Base-by-base conservation (phyloP, 2,113 vertebrate species). In the Dermatemys mawii region DNA sequence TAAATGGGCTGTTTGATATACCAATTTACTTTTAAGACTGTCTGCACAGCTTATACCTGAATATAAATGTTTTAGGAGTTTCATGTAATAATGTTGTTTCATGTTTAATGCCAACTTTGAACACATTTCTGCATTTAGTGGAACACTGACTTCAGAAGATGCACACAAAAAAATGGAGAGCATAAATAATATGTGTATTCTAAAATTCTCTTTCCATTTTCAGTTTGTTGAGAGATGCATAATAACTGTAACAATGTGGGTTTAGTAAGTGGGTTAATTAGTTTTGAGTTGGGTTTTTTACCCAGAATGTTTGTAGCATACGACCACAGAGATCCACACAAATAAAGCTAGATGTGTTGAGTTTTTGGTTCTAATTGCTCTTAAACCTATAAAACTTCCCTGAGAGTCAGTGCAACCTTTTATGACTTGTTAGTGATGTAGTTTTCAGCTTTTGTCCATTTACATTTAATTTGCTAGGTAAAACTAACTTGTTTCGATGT, bases 401-500 rank as follows among this genome's bases (percentile, higher is more conserved):
- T 41, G 83, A 49, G 53, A 83, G 80, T 83, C 84, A 78, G 17
- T 70, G 54, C 44, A 8, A 26, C 63, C n/a, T 63, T 88, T 4
- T n/a, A 50, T 60, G 38, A 38, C 29, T 26, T 75, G 24, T 41
- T 83, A 50, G 38, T 57, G 81, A 84, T 78, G n/a, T 48, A 49
- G 4, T 48, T 83, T 93, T 81, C 13, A 73, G 54, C 41, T 83
- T 90, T 19, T 46, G 22, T 32, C n/a, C 76, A 27, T 91, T 44
- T 83, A 2, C 76, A 84, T 94, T 95, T 95, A 35, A 89, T 94
- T 95, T 90, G 35, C 41, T 67, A 29, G 70, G 67, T 96, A 51
- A 92, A 91, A 84, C n/a, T 88, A n/a, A 78, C 13, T 83, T 46
- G 2, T 35, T 90, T 51, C 86, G 63, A 46, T 70, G 44, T 86